These are phyloP conservation scores for Oedothorax gibbosus DNA, from an alignment of 1,140 invertebrate species.

Conservation along the genomic window DNA sequence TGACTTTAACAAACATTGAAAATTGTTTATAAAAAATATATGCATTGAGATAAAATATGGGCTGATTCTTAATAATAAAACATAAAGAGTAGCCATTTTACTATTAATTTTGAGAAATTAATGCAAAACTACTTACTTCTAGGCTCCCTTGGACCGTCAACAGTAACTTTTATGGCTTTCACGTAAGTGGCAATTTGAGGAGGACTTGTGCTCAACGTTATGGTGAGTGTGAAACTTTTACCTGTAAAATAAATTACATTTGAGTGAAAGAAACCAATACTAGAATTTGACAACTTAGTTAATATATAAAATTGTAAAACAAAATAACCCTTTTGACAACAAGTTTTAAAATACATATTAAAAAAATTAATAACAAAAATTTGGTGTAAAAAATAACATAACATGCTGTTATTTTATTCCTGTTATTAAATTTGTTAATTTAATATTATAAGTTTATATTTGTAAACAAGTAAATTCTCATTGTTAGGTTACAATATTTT, in stretches of 20 bases:
- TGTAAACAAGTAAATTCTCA: no score
- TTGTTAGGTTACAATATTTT: no score
- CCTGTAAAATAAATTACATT: conserved; percentile 74
- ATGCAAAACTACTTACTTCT: conserved; percentile 79
- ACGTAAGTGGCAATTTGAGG: conserved; percentile 95
- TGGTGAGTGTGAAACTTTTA: conserved; percentile 96
- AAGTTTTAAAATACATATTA: neutral
- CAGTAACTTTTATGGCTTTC: conserved; percentile 99
- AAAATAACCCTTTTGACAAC: neutral
- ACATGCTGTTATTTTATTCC: no score
- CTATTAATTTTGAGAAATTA: no score
- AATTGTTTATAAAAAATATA: no score
- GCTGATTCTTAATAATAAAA: no score
- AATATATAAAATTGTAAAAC: neutral
- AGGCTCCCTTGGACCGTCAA: conserved; percentile 96
- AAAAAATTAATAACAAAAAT: neutral
- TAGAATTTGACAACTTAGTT: neutral
- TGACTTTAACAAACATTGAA: no score
- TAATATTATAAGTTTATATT: no score
- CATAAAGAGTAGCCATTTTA: no score
- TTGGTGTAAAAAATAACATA: neutral
- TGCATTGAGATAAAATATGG: no score
- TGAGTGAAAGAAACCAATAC: neutral
- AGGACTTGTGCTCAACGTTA: conserved; percentile 91
- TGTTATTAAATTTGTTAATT: no score